A percentile compares a stretch with the other conserved stretches of the same genome.
These are phyloP conservation scores for Bradypodion pumilum DNA, from an alignment of 2,797 vertebrate species.

Conservation along the genomic window DNA sequence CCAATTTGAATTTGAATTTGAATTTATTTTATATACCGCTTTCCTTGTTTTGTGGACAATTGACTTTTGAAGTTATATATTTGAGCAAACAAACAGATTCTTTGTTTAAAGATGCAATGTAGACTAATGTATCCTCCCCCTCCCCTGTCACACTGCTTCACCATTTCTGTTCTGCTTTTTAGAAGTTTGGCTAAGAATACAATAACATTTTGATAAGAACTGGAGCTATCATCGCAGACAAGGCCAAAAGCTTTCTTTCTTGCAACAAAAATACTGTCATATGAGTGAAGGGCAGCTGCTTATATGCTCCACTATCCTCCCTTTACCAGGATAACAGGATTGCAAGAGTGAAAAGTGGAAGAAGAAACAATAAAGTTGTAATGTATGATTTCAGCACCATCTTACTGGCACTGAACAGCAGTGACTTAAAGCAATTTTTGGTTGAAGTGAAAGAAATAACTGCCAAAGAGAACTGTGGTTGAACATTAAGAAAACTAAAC, in stretches of 20 bases:
- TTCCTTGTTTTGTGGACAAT: too few species aligned
- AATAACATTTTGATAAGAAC: conserved; percentile 9
- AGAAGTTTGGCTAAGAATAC: not conserved
- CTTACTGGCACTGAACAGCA: too few species aligned
- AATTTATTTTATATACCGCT: too few species aligned
- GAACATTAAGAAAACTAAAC: too few species aligned
- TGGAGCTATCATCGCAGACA: not conserved
- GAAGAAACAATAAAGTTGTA: too few species aligned
- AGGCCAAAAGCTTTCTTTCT: not conserved
- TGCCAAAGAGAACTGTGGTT: too few species aligned
- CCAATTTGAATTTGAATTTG: too few species aligned
- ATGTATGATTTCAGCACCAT: too few species aligned
- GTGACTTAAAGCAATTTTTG: too few species aligned
- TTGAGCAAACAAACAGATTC: not conserved
- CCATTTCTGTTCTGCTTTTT: not conserved
- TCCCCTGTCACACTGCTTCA: too few species aligned
- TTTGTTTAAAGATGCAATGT: not conserved
- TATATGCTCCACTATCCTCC: not conserved
- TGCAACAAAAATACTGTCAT: not conserved
- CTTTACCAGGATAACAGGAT: not conserved
- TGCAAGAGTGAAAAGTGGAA: too few species aligned
- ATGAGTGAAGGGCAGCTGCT: not conserved
- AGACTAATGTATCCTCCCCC: not conserved
- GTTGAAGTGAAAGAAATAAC: too few species aligned
- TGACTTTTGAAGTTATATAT: not conserved